Percentiles rank a stretch among this genome's conserved stretches.
phyloP scores from a whole-genome alignment of 2,113 vertebrate genomes.

The Psammodynastes pulverulentus region DNA sequence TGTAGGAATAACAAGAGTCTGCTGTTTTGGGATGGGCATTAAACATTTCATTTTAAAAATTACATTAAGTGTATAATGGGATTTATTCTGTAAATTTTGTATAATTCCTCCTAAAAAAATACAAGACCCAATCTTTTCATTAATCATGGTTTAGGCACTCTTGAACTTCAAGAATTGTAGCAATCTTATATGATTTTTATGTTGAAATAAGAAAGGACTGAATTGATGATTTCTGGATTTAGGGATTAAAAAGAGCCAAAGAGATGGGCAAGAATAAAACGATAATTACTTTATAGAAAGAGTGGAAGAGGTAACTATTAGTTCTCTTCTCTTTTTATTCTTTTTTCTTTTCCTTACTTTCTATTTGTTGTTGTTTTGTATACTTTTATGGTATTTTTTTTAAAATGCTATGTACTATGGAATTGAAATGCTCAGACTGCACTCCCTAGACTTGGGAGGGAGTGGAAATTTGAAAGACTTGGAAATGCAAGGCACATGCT shows the following conservation, averaged over 20 bases:
- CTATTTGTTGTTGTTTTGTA: background rate
- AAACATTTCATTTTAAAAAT: background rate
- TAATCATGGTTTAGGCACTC: background rate
- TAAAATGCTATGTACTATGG: background rate
- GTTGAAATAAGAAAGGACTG: background rate
- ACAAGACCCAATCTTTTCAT: background rate
- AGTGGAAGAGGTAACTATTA: background rate
- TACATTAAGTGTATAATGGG: background rate
- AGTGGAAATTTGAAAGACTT: background rate
- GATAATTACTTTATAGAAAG: background rate
- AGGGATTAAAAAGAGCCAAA: background rate
- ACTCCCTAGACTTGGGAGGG: background rate
- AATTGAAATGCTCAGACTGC: background rate
- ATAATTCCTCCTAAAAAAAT: background rate
- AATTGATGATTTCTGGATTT: background rate
- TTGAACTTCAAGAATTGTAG: background rate
- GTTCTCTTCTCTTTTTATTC: background rate
- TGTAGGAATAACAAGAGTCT: background rate
- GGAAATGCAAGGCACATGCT: background rate
- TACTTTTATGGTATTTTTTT: background rate
- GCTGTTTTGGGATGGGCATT: background rate
- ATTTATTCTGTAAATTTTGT: background rate
- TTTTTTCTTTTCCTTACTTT: background rate
- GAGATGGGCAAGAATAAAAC: background rate
- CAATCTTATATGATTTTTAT: background rate